Percentiles rank a stretch among this genome's conserved stretches.
Conservation (phyloP, 2,113 vertebrate species). For the Cranoglanis bouderius region DNA sequence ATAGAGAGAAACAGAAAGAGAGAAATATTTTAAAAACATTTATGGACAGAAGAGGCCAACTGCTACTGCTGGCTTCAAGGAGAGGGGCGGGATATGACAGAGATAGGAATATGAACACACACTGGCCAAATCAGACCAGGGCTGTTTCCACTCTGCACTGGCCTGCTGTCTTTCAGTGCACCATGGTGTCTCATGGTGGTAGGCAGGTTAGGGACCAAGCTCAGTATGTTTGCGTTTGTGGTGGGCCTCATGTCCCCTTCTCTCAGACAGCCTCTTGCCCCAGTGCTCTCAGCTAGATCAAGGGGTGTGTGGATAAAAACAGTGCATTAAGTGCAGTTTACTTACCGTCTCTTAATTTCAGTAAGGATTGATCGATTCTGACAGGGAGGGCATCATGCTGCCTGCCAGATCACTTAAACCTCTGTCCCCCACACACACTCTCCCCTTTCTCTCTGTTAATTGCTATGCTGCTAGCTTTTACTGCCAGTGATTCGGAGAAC, state of each 20-base stretch:
- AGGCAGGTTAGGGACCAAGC: not conserved
- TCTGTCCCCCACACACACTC: slow-evolving; percentile 65
- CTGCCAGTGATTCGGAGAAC: slow-evolving; percentile 61
- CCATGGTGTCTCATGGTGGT: not conserved
- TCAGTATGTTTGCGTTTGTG: slow-evolving; percentile 11
- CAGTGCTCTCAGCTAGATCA: slow-evolving; percentile 64
- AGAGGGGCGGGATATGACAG: slow-evolving; percentile 48
- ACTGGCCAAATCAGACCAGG: not conserved
- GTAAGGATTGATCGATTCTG: slow-evolving; percentile 77
- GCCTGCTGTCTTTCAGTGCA: slow-evolving; percentile 28
- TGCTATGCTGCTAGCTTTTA: slow-evolving; percentile 74
- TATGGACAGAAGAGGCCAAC: slow-evolving; percentile 55
- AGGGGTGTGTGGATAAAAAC: slow-evolving; percentile 73
- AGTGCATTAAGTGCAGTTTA: slow-evolving; percentile 79
- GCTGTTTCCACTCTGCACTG: not conserved
- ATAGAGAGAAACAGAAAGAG: not conserved
- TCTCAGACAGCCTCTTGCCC: slow-evolving; percentile 1
- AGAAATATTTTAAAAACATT: slow-evolving; percentile 34
- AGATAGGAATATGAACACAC: slow-evolving; percentile 45
- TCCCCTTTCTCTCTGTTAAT: slow-evolving; percentile 68
- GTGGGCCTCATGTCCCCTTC: not conserved
- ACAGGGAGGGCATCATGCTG: slow-evolving; percentile 75
- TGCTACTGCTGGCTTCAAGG: slow-evolving; percentile 47
- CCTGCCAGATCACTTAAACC: slow-evolving; percentile 78
- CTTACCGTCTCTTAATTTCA: slow-evolving; percentile 78